A percentile compares a stretch with the other conserved stretches of the same genome.
Evolutionary conservation across 53 echinoderm and acorn worm species (phyloP).

Genomic region (Apostichopus leukothele): DNA sequence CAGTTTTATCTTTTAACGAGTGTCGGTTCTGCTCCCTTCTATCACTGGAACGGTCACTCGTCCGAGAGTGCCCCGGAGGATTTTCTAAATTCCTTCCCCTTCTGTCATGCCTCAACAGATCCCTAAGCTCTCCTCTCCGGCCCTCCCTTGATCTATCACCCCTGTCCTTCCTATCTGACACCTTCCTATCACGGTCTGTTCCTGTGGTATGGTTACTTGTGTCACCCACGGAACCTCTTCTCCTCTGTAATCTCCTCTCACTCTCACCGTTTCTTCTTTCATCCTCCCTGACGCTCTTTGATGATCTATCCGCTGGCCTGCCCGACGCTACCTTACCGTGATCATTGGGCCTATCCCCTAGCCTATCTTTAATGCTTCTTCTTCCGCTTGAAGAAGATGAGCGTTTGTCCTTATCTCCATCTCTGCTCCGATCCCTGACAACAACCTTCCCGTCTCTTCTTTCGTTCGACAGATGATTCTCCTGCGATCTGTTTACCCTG

Average conservation of each 20-base stretch:
- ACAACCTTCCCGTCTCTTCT: not conserved
- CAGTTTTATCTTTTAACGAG: not conserved
- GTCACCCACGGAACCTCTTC: not conserved
- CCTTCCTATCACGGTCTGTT: not conserved
- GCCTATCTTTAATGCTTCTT: conserved; percentile 39
- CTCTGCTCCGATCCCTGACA: not conserved
- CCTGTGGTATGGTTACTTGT: not conserved
- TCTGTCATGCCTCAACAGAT: not conserved
- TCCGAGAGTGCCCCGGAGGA: not conserved
- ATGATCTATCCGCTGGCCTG: not conserved
- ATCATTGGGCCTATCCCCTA: conserved; percentile 11
- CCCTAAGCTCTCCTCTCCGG: not conserved
- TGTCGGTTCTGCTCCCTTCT: not conserved
- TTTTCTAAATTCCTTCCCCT: not conserved
- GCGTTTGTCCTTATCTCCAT: not conserved
- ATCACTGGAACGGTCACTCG: not conserved
- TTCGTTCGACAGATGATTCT: not conserved
- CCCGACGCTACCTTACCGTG: not conserved
- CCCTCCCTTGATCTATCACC: conserved; percentile 1
- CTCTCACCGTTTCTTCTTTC: not conserved
- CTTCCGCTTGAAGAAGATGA: not conserved
- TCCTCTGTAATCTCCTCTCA: not conserved
- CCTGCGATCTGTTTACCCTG: not conserved
- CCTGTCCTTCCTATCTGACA: not conserved
- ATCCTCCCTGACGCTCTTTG: not conserved